These are phyloP conservation scores for Muscicapa comitata DNA, from an alignment of 2,797 vertebrate genomes.

Conservation along the genomic window DNA sequence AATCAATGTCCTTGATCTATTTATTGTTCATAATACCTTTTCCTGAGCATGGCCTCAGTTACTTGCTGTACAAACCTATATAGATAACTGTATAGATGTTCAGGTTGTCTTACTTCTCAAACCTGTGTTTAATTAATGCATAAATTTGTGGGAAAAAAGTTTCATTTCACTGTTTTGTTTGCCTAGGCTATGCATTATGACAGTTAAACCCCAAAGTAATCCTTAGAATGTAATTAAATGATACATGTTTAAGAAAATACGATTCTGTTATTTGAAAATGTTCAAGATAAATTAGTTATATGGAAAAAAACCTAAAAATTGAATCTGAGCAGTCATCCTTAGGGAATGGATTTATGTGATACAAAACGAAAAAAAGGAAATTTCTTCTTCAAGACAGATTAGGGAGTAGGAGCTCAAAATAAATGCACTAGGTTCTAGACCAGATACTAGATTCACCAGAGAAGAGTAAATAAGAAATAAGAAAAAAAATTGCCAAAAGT, in stretches of 20 bases:
- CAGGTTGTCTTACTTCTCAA: neutral
- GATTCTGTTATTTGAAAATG: neutral
- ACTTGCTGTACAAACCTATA: neutral
- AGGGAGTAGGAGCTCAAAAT: neutral
- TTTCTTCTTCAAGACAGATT: neutral
- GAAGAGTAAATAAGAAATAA: neutral
- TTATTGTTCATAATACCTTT: neutral
- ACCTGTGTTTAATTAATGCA: neutral
- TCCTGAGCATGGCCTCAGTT: neutral
- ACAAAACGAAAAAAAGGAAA: neutral
- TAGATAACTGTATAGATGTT: neutral
- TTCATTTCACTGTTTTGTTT: neutral
- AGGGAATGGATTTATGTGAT: neutral
- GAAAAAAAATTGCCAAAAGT: neutral
- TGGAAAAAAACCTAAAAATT: neutral
- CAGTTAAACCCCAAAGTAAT: neutral
- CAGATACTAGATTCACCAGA: neutral
- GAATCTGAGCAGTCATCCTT: neutral
- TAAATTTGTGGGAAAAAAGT: neutral
- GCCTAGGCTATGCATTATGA: neutral
- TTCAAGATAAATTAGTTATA: neutral
- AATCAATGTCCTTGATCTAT: neutral
- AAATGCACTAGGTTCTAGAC: neutral
- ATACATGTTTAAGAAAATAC: neutral
- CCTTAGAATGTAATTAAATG: neutral